Conservation (phyloP, 2,797 vertebrate genomes). For the Leuciscus waleckii region DNA sequence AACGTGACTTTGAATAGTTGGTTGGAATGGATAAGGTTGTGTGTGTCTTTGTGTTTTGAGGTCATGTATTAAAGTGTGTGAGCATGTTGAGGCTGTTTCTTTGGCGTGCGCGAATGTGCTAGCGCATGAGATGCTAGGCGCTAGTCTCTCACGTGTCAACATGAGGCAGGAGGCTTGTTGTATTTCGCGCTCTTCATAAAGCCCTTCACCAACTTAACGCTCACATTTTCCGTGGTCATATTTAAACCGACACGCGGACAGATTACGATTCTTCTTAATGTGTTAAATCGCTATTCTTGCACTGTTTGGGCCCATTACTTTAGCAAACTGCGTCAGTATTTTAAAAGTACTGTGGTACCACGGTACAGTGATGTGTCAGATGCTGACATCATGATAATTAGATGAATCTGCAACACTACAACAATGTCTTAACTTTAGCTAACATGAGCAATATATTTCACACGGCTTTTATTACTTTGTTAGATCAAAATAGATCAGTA, state of each 20-base stretch:
- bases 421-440: neutral
- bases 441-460: too few relatives aligned
- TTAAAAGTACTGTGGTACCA: neutral
- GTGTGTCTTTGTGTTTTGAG: neutral
- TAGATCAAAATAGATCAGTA: neutral
- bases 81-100: neutral
- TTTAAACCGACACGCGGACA: neutral
- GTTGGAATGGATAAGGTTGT: too few relatives aligned
- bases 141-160: slow-evolving; percentile 51
- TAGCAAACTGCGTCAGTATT: slow-evolving; percentile 27
- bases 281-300: neutral
- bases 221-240: neutral
- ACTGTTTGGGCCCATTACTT: neutral
- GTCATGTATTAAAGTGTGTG: accelerated
- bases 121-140: slow-evolving; percentile 44
- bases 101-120: slow-evolving; percentile 32
- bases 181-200: slow-evolving; percentile 1
- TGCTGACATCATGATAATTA: neutral
- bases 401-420: neutral
- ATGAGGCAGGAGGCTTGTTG: slow-evolving; percentile 39
- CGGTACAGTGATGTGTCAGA: neutral
- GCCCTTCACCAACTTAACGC: neutral
- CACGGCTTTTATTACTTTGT: neutral
- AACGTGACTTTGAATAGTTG: neutral
- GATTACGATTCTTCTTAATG: neutral